Percentiles rank a stretch among this genome's conserved stretches.
These are phyloP conservation scores for Drosophila lutescens DNA, from an alignment of 2,888 invertebrate species.

Conservation along the genomic window DNA sequence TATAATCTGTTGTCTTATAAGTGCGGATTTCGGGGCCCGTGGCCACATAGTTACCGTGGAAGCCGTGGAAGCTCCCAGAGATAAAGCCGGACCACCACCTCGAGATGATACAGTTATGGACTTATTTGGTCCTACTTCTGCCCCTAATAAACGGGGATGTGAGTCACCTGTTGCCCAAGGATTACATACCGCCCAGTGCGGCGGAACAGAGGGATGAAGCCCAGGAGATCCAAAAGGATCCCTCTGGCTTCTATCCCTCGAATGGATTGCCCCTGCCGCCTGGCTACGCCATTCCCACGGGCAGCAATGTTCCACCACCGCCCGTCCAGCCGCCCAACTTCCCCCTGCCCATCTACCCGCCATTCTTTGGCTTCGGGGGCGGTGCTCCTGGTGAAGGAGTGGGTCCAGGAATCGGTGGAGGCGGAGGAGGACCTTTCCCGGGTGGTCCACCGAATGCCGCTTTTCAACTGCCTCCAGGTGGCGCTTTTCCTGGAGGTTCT, in stretches of 20 bases:
- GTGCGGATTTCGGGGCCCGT: conserved; percentile 47
- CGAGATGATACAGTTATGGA: conserved; percentile 35
- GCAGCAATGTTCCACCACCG: conserved; percentile 42
- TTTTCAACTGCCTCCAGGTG: conserved; percentile 8
- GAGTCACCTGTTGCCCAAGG: conserved; percentile 33
- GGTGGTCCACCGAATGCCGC: conserved; percentile 21
- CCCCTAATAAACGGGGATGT: conserved; percentile 32
- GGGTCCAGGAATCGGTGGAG: conserved; percentile 14
- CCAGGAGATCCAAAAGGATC: conserved; percentile 27
- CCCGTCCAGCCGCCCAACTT: conserved; percentile 60
- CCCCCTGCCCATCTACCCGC: conserved; percentile 69
- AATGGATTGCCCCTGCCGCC: conserved; percentile 56
- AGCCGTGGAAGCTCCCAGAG: conserved; percentile 19
- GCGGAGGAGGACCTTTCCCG: conserved; percentile 11
- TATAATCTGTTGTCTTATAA: conserved; percentile 63
- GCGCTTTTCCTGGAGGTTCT: background rate
- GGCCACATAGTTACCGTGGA: conserved; percentile 52
- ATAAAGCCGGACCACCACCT: background rate
- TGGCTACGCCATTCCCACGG: conserved; percentile 61
- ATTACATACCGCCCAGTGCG: conserved; percentile 5
- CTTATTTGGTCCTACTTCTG: conserved; percentile 16
- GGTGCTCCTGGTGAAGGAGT: conserved; percentile 11
- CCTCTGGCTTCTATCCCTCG: conserved; percentile 51
- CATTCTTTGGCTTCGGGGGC: conserved; percentile 64
- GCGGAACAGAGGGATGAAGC: conserved; percentile 38